Evolutionary conservation across 2,888 invertebrate genomes (phyloP).

Genomic region (Cheilosia vernalis): DNA sequence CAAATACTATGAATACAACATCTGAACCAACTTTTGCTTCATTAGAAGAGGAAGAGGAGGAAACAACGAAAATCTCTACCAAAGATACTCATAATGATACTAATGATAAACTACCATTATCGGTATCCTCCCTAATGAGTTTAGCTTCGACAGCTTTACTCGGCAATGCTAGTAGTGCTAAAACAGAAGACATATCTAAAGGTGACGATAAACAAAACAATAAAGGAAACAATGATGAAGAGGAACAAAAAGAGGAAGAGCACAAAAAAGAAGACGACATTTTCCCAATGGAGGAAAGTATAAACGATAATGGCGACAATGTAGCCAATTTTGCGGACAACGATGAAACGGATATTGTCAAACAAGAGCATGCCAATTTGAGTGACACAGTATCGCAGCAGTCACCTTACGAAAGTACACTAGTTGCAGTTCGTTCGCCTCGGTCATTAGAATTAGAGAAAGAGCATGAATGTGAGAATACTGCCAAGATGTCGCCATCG

Average conservation of each 20-base stretch:
- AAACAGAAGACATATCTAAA: constrained; percentile 16
- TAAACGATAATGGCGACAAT: constrained; percentile 1
- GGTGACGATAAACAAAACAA: constrained; percentile 7
- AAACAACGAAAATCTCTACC: constrained; percentile 29
- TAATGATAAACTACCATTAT: constrained; percentile 23
- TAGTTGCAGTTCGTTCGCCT: background rate
- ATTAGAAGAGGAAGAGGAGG: constrained; percentile 46
- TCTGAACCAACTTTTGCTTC: constrained; percentile 42
- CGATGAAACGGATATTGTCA: background rate
- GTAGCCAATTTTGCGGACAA: background rate
- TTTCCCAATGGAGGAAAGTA: constrained; percentile 1
- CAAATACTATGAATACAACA: constrained; percentile 28
- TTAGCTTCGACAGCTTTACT: constrained; percentile 58
- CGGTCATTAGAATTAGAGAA: constrained; percentile 17
- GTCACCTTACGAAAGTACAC: background rate
- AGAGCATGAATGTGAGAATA: constrained; percentile 23
- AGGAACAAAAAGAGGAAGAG: constrained; percentile 7
- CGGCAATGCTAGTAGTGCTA: constrained; percentile 3
- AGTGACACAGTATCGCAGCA: constrained; percentile 4
- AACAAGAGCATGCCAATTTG: background rate
- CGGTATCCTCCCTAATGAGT: constrained; percentile 54
- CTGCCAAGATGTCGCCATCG: constrained; percentile 6
- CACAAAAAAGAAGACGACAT: constrained; percentile 14
- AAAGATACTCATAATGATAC: constrained; percentile 19
- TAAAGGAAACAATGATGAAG: background rate